phyloP scores from a whole-genome alignment of 2,888 invertebrate species.

The Brachyptera risi region DNA sequence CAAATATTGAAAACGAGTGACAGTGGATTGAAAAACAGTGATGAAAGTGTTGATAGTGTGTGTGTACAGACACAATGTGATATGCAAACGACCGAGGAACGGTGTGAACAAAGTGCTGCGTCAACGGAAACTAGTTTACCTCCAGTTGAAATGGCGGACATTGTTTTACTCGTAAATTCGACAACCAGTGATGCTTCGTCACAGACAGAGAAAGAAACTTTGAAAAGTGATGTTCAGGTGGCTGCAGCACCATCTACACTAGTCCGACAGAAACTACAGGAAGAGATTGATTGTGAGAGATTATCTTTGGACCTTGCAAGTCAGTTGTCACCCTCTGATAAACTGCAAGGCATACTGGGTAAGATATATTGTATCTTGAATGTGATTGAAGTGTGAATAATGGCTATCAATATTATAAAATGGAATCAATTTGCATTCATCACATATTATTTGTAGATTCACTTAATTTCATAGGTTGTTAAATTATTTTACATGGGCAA shows the following conservation, averaged over 20 bases:
- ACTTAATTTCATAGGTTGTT: too few species aligned
- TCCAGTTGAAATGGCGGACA: slow-evolving; percentile 56
- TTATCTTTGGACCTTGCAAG: slow-evolving; percentile 60
- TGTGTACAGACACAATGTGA: slow-evolving; percentile 28
- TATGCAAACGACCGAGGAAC: too few species aligned
- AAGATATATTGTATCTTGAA: too few species aligned
- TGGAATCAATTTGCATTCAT: too few species aligned
- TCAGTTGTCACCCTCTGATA: slow-evolving; percentile 59
- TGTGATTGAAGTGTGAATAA: too few species aligned
- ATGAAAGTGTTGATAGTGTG: neutral
- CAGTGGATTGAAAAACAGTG: neutral
- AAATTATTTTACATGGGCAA: too few species aligned
- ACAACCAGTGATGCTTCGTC: slow-evolving; percentile 59
- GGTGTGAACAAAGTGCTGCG: too few species aligned
- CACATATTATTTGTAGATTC: too few species aligned
- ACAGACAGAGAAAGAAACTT: slow-evolving; percentile 48
- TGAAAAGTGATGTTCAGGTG: slow-evolving; percentile 42
- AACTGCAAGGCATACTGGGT: slow-evolving; percentile 62
- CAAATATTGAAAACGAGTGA: neutral
- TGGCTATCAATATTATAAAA: too few species aligned
- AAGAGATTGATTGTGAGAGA: slow-evolving; percentile 76
- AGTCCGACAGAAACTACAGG: slow-evolving; percentile 57
- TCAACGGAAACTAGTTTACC: neutral
- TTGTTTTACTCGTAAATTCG: slow-evolving; percentile 58
- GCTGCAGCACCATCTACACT: slow-evolving; percentile 47